Conservation (phyloP, 2,797 vertebrate species). For the Thripadectes ignobilis region DNA sequence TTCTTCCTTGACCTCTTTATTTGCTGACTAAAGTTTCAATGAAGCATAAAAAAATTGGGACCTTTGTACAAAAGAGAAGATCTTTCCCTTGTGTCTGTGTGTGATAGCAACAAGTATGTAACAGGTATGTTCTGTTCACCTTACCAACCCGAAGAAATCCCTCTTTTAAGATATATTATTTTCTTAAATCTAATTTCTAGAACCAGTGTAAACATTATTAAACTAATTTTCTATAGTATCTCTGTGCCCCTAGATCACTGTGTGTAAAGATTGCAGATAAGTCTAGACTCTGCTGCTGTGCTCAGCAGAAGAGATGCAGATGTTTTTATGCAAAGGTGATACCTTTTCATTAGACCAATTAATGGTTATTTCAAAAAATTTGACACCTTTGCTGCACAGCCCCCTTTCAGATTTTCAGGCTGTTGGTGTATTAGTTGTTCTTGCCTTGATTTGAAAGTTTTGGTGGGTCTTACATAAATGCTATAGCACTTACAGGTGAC, state of each 20-base stretch:
- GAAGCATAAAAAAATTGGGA: not conserved
- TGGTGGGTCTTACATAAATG: not conserved
- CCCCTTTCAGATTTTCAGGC: not conserved
- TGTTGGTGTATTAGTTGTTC: not conserved
- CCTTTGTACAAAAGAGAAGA: not conserved
- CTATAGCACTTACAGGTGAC: not conserved
- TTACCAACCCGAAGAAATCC: not conserved
- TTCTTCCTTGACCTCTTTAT: not conserved
- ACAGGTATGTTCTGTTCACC: not conserved
- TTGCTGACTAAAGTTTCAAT: not conserved
- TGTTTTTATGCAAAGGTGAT: not conserved
- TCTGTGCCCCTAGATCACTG: not conserved
- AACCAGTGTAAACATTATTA: not conserved
- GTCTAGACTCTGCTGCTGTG: not conserved
- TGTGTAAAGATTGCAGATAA: not conserved
- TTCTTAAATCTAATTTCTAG: not conserved
- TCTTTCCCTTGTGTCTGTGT: not conserved
- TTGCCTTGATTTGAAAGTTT: not conserved
- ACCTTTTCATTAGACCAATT: not conserved
- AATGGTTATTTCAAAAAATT: not conserved
- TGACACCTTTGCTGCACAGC: fast-evolving
- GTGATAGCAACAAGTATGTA: not conserved
- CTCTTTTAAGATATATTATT: not conserved
- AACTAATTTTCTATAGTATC: not conserved
- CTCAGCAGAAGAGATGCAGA: not conserved